Percentiles rank a stretch among this genome's conserved stretches.
Conservation (phyloP, 2,797 vertebrate species). For the Alosa sapidissima region DNA sequence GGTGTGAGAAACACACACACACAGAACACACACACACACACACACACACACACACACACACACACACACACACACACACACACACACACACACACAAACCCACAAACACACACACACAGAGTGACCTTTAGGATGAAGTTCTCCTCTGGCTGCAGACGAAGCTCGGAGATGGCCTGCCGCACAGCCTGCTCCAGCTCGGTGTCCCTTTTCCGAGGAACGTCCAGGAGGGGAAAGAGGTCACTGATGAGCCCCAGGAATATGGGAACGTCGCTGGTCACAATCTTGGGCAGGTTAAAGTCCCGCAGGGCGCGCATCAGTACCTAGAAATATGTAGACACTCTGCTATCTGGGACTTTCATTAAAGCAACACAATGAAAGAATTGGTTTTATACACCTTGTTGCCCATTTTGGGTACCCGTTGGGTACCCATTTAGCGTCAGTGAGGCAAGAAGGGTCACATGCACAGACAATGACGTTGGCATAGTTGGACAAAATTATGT, state of each 20-base stretch:
- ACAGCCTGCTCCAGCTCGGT: constrained; percentile 82
- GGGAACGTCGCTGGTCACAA: constrained; percentile 78
- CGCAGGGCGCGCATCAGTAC: constrained; percentile 80
- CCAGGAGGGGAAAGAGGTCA: constrained; percentile 79
- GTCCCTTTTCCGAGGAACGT: constrained; percentile 77
- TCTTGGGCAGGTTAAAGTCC: constrained; percentile 86
- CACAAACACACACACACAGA: not conserved
- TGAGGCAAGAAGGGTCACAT: too few species aligned
- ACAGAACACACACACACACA: too few species aligned
- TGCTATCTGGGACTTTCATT: not conserved
- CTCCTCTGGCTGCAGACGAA: constrained; percentile 82
- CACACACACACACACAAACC: not conserved
- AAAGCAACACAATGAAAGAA: too few species aligned
- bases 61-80: not conserved
- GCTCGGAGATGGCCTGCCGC: constrained; percentile 73
- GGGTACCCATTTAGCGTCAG: too few species aligned
- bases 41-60: not conserved
- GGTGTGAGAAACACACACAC: not conserved
- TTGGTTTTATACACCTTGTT: too few species aligned
- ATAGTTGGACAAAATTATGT: too few species aligned
- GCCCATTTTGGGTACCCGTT: too few species aligned
- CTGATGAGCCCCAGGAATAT: constrained; percentile 81
- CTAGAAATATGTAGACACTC: constrained; percentile 59
- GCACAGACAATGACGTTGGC: too few species aligned
- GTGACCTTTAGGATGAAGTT: constrained; percentile 87